Percentiles rank a stretch among this genome's conserved stretches.
Evolutionary conservation across 2,797 vertebrate genomes (phyloP).

Genomic region (Oreochromis mossambicus): DNA sequence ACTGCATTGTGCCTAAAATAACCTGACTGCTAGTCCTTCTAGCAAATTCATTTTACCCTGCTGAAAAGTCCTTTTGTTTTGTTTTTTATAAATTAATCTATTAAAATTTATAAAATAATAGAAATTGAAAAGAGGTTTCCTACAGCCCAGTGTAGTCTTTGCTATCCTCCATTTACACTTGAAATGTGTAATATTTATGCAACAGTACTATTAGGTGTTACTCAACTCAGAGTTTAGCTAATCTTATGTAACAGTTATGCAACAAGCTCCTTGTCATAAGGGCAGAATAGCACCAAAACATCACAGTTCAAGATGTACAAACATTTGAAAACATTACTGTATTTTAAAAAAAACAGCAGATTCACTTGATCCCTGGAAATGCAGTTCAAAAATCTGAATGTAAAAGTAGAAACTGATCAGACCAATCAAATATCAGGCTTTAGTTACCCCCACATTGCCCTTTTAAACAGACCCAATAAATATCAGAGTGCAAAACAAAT

Average conservation of each 20-base stretch:
- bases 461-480: neutral
- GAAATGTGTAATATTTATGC: neutral
- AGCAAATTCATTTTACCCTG: neutral
- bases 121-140: neutral
- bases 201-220: neutral
- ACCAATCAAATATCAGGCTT: neutral
- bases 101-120: neutral
- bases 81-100: neutral
- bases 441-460: neutral
- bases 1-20: neutral
- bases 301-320: neutral
- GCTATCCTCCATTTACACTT: neutral
- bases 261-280: neutral
- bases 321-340: neutral
- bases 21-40: no score
- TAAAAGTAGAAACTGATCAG: neutral
- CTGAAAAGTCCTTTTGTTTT: neutral
- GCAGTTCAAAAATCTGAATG: neutral
- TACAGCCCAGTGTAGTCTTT: neutral
- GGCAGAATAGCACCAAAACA: slow-evolving; percentile 10
- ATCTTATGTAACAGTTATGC: neutral
- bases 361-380: neutral
- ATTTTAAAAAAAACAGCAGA: neutral
- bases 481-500: neutral
- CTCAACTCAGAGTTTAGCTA: neutral